Percentiles rank a stretch among this genome's conserved stretches.
Conservation (phyloP, 2,113 vertebrate species). For the Aspidoscelis tigris region DNA sequence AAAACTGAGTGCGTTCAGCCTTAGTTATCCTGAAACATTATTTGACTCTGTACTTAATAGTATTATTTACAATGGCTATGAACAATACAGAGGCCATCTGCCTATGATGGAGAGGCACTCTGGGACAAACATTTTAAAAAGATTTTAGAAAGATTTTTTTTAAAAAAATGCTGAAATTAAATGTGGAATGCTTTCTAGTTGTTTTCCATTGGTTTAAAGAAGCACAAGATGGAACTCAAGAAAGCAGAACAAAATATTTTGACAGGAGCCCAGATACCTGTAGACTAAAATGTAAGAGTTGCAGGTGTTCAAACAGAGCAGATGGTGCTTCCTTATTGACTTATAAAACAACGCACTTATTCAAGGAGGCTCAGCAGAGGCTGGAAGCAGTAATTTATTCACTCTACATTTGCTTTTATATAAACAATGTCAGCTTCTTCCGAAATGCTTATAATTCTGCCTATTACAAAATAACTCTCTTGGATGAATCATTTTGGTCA, state of each 20-base stretch:
- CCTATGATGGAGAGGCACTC: not conserved
- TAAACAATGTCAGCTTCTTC: conserved; percentile 25
- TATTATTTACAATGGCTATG: not conserved
- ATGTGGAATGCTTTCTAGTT: not conserved
- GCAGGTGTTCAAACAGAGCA: conserved; percentile 23
- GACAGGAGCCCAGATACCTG: conserved; percentile 17
- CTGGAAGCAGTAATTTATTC: not conserved
- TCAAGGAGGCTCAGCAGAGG: conserved; percentile 18
- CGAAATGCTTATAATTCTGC: conserved; percentile 14
- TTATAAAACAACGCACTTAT: conserved; percentile 30
- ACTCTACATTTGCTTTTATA: conserved; percentile 21
- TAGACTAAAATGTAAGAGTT: conserved; percentile 18
- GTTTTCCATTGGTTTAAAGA: conserved; percentile 6
- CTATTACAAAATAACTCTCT: conserved; percentile 18
- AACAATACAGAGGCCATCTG: not conserved
- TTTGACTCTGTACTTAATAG: not conserved
- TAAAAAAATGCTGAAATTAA: not conserved
- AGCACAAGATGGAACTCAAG: not conserved
- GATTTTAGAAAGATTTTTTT: not conserved
- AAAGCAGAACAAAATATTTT: conserved; percentile 41
- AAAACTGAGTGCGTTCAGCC: no score
- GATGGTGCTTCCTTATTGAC: conserved; percentile 22
- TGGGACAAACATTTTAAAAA: not conserved
- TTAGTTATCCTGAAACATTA: no score
- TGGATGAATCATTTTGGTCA: not conserved